Evolutionary conservation across 2,888 invertebrate genomes (phyloP).

Genomic region (Apamea crenata): DNA sequence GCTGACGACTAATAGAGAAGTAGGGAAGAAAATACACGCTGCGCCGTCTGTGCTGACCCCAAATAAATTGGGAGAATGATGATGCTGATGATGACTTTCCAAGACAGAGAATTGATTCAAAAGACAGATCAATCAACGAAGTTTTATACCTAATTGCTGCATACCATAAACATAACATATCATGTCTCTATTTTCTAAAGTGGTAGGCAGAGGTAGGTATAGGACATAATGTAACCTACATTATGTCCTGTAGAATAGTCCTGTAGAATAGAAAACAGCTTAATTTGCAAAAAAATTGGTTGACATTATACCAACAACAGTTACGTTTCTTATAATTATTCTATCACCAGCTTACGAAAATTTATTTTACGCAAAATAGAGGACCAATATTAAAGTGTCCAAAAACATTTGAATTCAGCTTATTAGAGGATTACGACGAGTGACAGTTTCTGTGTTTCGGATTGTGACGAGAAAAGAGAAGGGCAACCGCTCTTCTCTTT

Average conservation of each 20-base stretch:
- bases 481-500: no score
- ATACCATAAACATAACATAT: not conserved
- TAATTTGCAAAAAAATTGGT: not conserved
- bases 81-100: not conserved
- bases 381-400: conserved; percentile 31
- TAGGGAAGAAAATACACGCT: no score
- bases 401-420: conserved; percentile 37
- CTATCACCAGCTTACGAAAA: not conserved
- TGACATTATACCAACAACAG: not conserved
- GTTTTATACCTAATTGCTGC: not conserved
- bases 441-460: conserved; percentile 45
- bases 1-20: not conserved
- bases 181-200: not conserved
- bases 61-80: not conserved
- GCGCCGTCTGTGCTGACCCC: no score
- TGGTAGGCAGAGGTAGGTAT: not conserved
- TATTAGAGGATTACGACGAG: conserved; percentile 40
- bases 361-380: conserved; percentile 3
- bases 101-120: no score
- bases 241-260: no score
- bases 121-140: not conserved
- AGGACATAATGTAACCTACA: not conserved
- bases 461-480: conserved; percentile 2
- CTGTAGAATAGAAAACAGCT: not conserved
- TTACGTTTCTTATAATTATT: not conserved